Evolutionary conservation across 2,113 vertebrate genomes (phyloP).

Genomic region (Dendrocopos noguchii): DNA sequence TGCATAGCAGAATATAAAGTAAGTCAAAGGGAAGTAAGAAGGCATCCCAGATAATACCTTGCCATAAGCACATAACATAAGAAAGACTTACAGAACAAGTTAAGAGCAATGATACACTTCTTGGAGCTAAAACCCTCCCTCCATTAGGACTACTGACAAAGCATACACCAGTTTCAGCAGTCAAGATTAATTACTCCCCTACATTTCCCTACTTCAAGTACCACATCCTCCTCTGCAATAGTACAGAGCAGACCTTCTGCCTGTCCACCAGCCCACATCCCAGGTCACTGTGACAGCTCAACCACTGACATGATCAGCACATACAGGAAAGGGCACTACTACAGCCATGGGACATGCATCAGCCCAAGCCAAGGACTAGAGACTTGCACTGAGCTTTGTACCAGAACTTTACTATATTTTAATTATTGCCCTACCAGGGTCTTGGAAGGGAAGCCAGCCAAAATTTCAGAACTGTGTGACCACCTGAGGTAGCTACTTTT

Average conservation of each 20-base stretch:
- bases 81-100: neutral
- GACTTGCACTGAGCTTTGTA: neutral
- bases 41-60: slow-evolving; percentile 14
- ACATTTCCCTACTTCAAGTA: neutral
- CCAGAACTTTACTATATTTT: neutral
- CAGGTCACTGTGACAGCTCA: accelerated
- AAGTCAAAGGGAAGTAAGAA: slow-evolving; percentile 35
- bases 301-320: accelerated
- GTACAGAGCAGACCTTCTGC: neutral
- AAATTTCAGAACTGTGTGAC: neutral
- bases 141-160: neutral
- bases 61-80: neutral
- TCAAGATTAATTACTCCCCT: neutral
- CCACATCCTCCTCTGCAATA: neutral
- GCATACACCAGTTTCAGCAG: neutral
- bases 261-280: accelerated
- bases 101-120: neutral
- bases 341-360: accelerated
- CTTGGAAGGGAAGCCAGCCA: neutral
- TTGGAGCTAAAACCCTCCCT: neutral
- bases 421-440: neutral
- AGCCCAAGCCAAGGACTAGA: neutral
- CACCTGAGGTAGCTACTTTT: neutral
- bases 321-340: neutral
- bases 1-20: slow-evolving; percentile 42